Evolutionary conservation across 2,888 invertebrate genomes (phyloP), one percentile per base, ranked within the genome.

Genomic region (Leptinotarsa rubiginosa): DNA sequence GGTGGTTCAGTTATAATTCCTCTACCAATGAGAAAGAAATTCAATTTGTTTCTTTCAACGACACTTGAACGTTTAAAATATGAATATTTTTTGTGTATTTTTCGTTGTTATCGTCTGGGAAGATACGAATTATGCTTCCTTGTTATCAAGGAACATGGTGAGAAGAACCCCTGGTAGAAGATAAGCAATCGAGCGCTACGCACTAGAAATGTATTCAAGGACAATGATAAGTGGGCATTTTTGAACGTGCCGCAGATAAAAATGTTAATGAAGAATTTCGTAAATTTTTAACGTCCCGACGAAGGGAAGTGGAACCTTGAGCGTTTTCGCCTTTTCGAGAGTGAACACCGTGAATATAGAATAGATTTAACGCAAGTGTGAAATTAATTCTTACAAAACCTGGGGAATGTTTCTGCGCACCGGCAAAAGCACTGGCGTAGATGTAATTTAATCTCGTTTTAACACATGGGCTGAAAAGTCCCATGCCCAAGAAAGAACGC

Each of bases 181-280:
- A 59, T 59, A 25, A 59, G 59, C 59, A 22, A 59, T 22, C 22
- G 59, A 10, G 15, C 5, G 25, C 16, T 25, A 20, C 59, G 59
- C 59, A 59, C 52, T 52, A 52, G 15, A 56, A 41, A 41, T 41
- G 10, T 10, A 25, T 25, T 59, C 22, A 59, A 59, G 59, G 59
- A 15, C 59, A 13, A 22, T 22, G 22, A 59, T 59, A 59, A 59
- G 59, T 25, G 25, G 13, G 15, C 59, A 59, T 41, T 25, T 59
- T 22, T 13, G 25, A 59, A 59, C 22, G 59, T 59, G 20, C 59
- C 13, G 15, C 59, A 25, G 22, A 59, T 59, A 59, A 59, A 59
- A 59, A 59, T 59, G 59, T 2, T 59, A 59, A 59, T 59, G 59
- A 59, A 20, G 25, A 25, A 59, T 59, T 59, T 59, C 25, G 59